Evolutionary conservation across 2,888 invertebrate genomes (phyloP).

Genomic region (Ochropleura leucogaster): DNA sequence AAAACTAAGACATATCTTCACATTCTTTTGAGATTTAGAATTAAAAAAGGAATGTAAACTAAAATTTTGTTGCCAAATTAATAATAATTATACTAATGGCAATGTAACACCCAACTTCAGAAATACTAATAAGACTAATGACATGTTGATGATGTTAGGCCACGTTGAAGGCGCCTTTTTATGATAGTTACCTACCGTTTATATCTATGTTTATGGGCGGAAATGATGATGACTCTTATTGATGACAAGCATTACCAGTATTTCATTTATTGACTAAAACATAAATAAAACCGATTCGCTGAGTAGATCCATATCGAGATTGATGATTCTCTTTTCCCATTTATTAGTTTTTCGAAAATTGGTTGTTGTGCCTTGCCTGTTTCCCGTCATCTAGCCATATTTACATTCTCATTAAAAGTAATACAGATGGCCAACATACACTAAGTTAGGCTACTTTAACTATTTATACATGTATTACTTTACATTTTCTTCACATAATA

Average conservation of each 20-base stretch:
- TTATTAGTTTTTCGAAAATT: conserved; percentile 50
- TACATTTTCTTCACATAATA: conserved; percentile 72
- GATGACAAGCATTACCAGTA: conserved; percentile 30
- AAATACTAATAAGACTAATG: conserved; percentile 46
- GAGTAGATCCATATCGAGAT: conserved; percentile 20
- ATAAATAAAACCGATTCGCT: conserved; percentile 50
- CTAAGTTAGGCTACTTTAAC: conserved; percentile 65
- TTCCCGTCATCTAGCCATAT: conserved; percentile 66
- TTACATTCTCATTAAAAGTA: conserved; percentile 69
- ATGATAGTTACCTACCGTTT: conserved; percentile 21
- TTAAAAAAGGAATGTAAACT: conserved; percentile 70
- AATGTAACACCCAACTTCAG: conserved; percentile 50
- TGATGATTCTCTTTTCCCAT: not conserved
- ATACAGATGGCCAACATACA: conserved; percentile 65
- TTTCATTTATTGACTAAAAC: conserved; percentile 54
- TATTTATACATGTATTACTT: conserved; percentile 76
- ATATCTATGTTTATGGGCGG: conserved; percentile 39
- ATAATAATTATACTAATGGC: conserved; percentile 44
- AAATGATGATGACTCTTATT: conserved; percentile 23
- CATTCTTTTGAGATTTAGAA: conserved; percentile 54
- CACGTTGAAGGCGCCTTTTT: not conserved
- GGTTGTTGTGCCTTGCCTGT: conserved; percentile 29
- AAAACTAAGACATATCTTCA: conserved; percentile 41
- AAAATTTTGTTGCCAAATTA: conserved; percentile 54
- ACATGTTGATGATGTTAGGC: conserved; percentile 35